A percentile compares a stretch with the other conserved stretches of the same genome.
These are phyloP conservation scores for Pristionchus exspectatus DNA, from an alignment of 2,888 invertebrate species.

Conservation along the genomic window DNA sequence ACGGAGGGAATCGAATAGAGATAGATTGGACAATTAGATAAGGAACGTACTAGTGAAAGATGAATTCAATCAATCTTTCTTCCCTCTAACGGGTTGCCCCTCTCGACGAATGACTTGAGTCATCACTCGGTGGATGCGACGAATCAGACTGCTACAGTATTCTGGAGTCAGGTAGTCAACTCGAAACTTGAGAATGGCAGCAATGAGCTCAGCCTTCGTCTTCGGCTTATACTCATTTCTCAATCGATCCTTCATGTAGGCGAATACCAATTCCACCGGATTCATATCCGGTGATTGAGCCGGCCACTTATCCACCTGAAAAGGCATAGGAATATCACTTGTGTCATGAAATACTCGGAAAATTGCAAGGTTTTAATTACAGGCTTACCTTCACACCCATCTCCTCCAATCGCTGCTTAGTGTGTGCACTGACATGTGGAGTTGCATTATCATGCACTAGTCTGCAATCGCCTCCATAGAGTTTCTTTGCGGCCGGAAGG, in stretches of 20 bases:
- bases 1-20: too few relatives aligned
- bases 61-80: not conserved
- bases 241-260: not conserved
- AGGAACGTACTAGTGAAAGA: not conserved
- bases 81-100: not conserved
- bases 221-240: not conserved
- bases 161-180: not conserved
- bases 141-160: not conserved
- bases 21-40: too few relatives aligned
- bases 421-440: not conserved
- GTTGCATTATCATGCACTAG: constrained; percentile 27
- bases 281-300: constrained; percentile 35
- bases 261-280: not conserved
- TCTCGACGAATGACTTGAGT: not conserved
- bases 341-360: not conserved
- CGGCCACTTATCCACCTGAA: not conserved
- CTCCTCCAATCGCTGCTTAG: not conserved
- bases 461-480: not conserved
- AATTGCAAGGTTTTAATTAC: not conserved
- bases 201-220: not conserved
- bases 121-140: not conserved
- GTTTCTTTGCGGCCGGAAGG: not conserved
- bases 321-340: not conserved
- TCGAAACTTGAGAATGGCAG: not conserved
- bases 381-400: constrained; percentile 16